phyloP scores from a whole-genome alignment of 2,888 invertebrate genomes.

The Acrobasis suavella region DNA sequence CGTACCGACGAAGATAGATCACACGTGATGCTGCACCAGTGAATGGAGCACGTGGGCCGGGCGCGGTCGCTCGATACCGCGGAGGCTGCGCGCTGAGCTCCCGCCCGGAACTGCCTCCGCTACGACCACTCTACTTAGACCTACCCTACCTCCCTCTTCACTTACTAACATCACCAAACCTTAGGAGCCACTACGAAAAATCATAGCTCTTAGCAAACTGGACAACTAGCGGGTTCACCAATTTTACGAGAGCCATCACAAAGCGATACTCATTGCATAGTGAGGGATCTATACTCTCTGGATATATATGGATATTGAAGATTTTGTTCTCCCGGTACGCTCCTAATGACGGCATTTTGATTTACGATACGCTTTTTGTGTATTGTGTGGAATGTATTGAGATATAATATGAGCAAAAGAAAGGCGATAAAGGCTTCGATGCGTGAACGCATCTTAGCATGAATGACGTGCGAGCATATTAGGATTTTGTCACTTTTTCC shows the following conservation, averaged over 20 bases:
- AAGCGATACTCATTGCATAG: conserved; percentile 45
- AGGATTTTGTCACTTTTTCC: background rate
- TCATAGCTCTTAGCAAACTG: conserved; percentile 50
- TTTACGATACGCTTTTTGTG: conserved; percentile 54
- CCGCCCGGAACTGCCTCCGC: conserved; percentile 46
- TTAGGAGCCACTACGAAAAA: conserved; percentile 39
- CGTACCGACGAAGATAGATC: conserved; percentile 23
- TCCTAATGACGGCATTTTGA: conserved; percentile 54
- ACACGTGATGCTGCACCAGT: conserved; percentile 53
- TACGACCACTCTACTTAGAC: conserved; percentile 49
- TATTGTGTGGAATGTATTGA: conserved; percentile 34
- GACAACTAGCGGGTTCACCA: conserved; percentile 47
- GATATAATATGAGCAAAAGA: conserved; percentile 25
- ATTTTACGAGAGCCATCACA: conserved; percentile 49
- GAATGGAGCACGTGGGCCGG: conserved; percentile 67
- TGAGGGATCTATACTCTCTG: conserved; percentile 52
- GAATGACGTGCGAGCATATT: background rate
- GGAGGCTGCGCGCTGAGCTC: conserved; percentile 69
- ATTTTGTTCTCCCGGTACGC: conserved; percentile 49
- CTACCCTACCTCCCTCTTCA: conserved; percentile 42
- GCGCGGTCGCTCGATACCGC: conserved; percentile 69
- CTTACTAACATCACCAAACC: conserved; percentile 41
- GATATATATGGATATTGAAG: conserved; percentile 48
- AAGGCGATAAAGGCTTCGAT: conserved; percentile 8
- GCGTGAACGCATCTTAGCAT: conserved; percentile 2